Base-by-base conservation (phyloP, 2,888 invertebrate species). In the Lepidochitona cinerea region DNA sequence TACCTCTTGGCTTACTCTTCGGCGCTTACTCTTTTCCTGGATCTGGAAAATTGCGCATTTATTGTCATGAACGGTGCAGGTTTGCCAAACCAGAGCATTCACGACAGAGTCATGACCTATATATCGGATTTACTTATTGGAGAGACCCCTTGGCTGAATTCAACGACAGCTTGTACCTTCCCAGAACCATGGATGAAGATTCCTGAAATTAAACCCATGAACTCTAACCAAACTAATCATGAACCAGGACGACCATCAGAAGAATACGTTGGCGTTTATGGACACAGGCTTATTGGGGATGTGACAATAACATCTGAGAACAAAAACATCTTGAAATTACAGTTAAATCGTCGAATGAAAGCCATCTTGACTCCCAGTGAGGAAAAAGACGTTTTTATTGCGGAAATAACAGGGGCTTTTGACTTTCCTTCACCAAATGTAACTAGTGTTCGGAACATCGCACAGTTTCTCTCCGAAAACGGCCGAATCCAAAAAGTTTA, bases 1-100 rank as follows among this genome's bases (percentile, higher is more conserved):
- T 85, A 88, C 9, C 84, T 89, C 4, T 84, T 86, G 5, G 85
- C 87, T 23, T 89, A 87, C 77, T 84, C 87, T 49, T 86, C 88
- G 5, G 79, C 85, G 36, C 77, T 90, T 9, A 89, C 87, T 84
- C 73, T 90, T 36, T 86, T 85, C 72, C 89, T 89, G 0, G 88
- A 87, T 33, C 73, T 80, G 49, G 79, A 84, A 23, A 76, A 85
- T 0, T 89, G 88, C 0, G 80, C 90, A 35, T 90, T 85, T 79
- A 81, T 85, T n/a, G 80, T 83, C 1, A 75, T 84, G 5, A 90
- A 86, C 72, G 90, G 90, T 1, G 88, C n/a, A n/a, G n/a, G n/a
- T n/a, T n/a, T n/a, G n/a, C n/a, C n/a, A n/a, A n/a, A n/a, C n/a
- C n/a, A n/a, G n/a, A n/a, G n/a, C n/a, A n/a, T n/a, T n/a, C n/a